phyloP scores from a whole-genome alignment of 2,888 invertebrate genomes.

The Tribolium freemani region DNA sequence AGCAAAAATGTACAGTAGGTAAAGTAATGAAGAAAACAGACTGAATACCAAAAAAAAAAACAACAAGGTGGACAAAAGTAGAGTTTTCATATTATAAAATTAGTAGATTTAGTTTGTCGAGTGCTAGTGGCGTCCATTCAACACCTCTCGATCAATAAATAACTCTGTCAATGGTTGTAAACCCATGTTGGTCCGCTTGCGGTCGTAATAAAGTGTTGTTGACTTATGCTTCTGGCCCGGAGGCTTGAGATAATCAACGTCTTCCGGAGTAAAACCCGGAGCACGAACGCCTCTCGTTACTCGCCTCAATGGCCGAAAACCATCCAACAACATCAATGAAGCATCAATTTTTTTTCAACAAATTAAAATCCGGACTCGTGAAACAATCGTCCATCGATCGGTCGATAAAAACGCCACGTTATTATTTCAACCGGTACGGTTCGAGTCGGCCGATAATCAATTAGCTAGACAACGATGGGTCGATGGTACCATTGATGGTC shows the following conservation, averaged over 20 bases:
- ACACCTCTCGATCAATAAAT: neutral
- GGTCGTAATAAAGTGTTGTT: constrained; percentile 41
- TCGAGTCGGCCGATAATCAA: constrained; percentile 38
- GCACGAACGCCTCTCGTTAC: constrained; percentile 28
- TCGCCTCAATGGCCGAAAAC: neutral
- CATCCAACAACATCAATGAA: constrained; percentile 4
- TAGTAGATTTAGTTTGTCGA: too few species aligned
- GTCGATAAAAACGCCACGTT: constrained; percentile 27
- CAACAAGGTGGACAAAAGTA: too few species aligned
- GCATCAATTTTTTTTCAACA: neutral
- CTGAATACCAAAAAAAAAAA: too few species aligned
- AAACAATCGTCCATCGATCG: constrained; percentile 37
- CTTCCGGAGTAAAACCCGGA: constrained; percentile 39
- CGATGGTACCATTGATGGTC: neutral
- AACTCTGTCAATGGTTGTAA: neutral
- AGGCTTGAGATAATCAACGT: constrained; percentile 42
- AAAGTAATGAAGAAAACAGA: too few species aligned
- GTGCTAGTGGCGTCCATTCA: too few species aligned
- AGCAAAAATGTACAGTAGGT: too few species aligned
- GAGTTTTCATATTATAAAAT: too few species aligned
- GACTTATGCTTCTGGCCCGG: constrained; percentile 32
- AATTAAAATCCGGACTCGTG: constrained; percentile 31
- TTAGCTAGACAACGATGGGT: constrained; percentile 18
- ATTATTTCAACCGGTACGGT: constrained; percentile 38
- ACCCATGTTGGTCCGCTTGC: neutral